These are phyloP conservation scores for Synergus laeviventris DNA, from an alignment of 2,888 invertebrate species.

Conservation along the genomic window DNA sequence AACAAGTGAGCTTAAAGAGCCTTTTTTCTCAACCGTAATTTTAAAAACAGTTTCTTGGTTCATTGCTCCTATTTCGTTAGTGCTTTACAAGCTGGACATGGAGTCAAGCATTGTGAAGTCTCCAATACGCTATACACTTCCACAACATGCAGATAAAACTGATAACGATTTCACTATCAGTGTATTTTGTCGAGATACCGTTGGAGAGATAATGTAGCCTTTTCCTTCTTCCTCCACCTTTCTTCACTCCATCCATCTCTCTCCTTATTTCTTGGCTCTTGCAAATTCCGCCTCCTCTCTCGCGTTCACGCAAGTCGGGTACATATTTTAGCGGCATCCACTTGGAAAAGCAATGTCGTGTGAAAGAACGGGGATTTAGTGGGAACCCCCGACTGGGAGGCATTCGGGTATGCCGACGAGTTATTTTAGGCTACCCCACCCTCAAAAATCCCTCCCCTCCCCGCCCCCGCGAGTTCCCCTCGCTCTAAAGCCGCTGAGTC, in stretches of 20 bases:
- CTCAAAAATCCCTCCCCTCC: not conserved
- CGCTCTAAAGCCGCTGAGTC: slow-evolving; percentile 8
- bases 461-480: slow-evolving; percentile 37
- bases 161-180: slow-evolving; percentile 31
- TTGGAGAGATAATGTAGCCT: slow-evolving; percentile 2
- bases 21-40: slow-evolving; percentile 4
- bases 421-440: slow-evolving; percentile 31
- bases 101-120: not conserved
- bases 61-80: not conserved
- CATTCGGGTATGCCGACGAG: slow-evolving; percentile 6
- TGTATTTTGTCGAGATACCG: slow-evolving; percentile 12
- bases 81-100: not conserved
- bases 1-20: slow-evolving; percentile 69
- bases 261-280: slow-evolving; percentile 28
- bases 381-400: slow-evolving; percentile 24
- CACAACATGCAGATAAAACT: not conserved
- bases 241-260: not conserved
- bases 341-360: slow-evolving; percentile 51
- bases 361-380: slow-evolving; percentile 36
- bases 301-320: not conserved
- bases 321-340: slow-evolving; percentile 62
- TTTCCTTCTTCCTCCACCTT: slow-evolving; percentile 19
- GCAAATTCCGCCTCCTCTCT: slow-evolving; percentile 5
- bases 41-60: too few relatives aligned
- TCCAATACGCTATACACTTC: not conserved